phyloP scores from a whole-genome alignment of 2,113 vertebrate genomes.

The Ammodytes marinus region DNA sequence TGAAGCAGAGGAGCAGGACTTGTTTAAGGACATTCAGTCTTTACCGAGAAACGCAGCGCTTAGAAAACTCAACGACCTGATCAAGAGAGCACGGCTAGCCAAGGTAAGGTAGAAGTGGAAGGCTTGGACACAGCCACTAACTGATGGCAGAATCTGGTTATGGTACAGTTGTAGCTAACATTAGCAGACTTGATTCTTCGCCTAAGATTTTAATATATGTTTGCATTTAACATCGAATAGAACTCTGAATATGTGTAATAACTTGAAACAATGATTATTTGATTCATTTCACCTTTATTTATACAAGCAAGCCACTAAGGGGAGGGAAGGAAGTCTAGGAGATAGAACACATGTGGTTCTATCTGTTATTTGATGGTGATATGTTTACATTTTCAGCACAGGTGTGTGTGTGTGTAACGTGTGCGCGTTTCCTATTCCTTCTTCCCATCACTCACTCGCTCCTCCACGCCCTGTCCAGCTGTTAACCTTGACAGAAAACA shows the following conservation, averaged over 20 bases:
- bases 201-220: too few species aligned
- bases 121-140: not conserved
- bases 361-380: not conserved
- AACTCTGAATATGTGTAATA: not conserved
- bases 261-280: not conserved
- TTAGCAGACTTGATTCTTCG: not conserved
- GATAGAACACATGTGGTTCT: too few species aligned
- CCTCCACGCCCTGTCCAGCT: constrained; percentile 40
- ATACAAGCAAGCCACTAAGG: too few species aligned
- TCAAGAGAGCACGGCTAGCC: constrained; percentile 95
- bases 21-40: constrained; percentile 97
- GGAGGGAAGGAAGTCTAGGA: too few species aligned
- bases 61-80: constrained; percentile 96
- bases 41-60: constrained; percentile 96
- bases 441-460: constrained; percentile 5
- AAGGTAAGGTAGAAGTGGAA: constrained; percentile 84
- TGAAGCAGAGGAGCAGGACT: constrained; percentile 96
- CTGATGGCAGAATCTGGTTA: not conserved
- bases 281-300: too few species aligned
- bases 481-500: constrained; percentile 65
- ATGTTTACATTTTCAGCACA: not conserved
- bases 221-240: not conserved
- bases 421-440: constrained; percentile 34
- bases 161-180: not conserved
- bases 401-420: constrained; percentile 6